Percentiles rank a stretch among this genome's conserved stretches.
Evolutionary conservation across 2,113 vertebrate genomes (phyloP).

Genomic region (Leucopsar rothschildi): DNA sequence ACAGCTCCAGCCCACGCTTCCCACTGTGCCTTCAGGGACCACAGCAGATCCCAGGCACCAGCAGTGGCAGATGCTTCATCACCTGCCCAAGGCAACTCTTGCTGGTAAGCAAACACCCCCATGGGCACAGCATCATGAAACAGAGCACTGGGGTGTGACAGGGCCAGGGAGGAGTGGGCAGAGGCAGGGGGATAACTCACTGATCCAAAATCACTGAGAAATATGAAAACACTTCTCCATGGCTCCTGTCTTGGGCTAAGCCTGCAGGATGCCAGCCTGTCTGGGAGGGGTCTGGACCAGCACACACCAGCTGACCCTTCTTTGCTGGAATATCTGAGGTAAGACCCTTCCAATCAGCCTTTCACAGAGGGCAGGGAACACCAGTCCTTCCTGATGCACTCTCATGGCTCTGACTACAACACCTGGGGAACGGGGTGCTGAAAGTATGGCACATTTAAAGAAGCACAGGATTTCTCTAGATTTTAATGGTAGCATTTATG

Average conservation of each 20-base stretch:
- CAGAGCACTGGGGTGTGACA: accelerated
- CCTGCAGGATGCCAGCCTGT: background rate
- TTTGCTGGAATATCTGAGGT: background rate
- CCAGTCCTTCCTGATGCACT: background rate
- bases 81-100: background rate
- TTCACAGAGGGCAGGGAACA: background rate
- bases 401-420: accelerated
- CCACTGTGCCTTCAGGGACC: background rate
- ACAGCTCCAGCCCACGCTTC: background rate
- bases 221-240: background rate
- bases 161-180: background rate
- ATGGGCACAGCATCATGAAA: background rate
- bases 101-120: background rate
- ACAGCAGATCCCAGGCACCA: accelerated
- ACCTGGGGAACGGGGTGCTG: background rate
- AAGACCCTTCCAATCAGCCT: background rate
- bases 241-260: background rate
- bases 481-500: background rate
- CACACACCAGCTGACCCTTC: background rate
- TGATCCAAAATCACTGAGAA: background rate
- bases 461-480: background rate
- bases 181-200: background rate
- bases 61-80: background rate
- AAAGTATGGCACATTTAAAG: background rate
- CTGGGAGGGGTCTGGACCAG: background rate